Conservation (phyloP, 1,140 invertebrate genomes). For the Conus ventricosus region DNA sequence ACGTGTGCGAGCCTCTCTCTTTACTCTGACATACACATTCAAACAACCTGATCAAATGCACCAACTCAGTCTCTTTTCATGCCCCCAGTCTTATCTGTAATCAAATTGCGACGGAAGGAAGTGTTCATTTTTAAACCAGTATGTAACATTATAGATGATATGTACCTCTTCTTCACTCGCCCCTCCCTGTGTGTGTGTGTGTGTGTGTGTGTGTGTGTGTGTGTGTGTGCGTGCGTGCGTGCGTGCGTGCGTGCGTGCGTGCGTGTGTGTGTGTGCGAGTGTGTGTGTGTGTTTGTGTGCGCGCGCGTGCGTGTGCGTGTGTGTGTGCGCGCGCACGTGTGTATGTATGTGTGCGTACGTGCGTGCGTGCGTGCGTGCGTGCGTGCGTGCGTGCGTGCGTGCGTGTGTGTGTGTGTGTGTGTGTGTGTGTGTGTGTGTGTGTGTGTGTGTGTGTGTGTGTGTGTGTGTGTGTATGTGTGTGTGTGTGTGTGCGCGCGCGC, state of each 20-base stretch:
- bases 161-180: no score
- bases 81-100: no score
- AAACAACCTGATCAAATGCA: no score
- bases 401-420: constrained; percentile 39
- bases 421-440: constrained; percentile 43
- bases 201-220: constrained; percentile 43
- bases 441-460: constrained; percentile 22
- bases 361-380: constrained; percentile 40
- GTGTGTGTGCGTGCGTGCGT: constrained; percentile 39
- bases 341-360: constrained; percentile 39
- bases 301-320: constrained; percentile 43
- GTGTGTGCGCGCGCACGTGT: constrained; percentile 42
- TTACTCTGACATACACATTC: no score
- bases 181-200: constrained; percentile 31
- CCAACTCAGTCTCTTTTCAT: no score
- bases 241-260: constrained; percentile 40
- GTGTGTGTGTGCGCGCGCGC: not conserved
- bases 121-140: not conserved
- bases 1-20: no score
- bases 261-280: constrained; percentile 43
- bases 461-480: not conserved
- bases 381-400: constrained; percentile 42
- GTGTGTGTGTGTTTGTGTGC: constrained; percentile 43
- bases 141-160: not conserved
- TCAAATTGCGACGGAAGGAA: not conserved